phyloP scores from a whole-genome alignment of 1,140 invertebrate genomes.

The Acyrthosiphon pisum region DNA sequence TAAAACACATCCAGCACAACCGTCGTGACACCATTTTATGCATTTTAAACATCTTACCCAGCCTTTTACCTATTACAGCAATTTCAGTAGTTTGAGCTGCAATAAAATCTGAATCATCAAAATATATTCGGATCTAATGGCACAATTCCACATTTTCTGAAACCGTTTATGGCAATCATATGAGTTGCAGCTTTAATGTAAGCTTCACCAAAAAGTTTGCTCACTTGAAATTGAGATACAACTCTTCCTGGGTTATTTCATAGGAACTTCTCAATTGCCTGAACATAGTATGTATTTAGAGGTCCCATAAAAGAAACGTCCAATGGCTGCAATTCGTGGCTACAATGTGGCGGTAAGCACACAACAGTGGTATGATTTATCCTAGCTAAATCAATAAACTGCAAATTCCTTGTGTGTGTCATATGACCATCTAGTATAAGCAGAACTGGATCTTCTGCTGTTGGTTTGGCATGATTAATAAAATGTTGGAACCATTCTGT shows the following conservation, averaged over 20 bases:
- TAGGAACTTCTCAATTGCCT: slow-evolving; percentile 64
- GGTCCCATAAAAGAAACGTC: slow-evolving; percentile 63
- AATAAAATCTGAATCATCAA: background rate
- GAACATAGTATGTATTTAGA: slow-evolving; percentile 63
- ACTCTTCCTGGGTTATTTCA: slow-evolving; percentile 64
- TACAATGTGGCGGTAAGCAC: slow-evolving; percentile 61
- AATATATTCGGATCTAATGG: slow-evolving; percentile 12
- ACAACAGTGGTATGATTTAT: slow-evolving; percentile 60
- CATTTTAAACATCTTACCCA: background rate
- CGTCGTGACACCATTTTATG: background rate
- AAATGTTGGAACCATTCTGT: slow-evolving; percentile 62
- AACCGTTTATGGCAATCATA: slow-evolving; percentile 57
- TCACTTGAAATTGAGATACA: slow-evolving; percentile 61
- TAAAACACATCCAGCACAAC: background rate
- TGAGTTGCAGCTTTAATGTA: slow-evolving; percentile 52
- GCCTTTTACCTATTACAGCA: background rate
- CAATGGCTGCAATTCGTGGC: slow-evolving; percentile 63
- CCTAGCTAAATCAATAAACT: slow-evolving; percentile 59
- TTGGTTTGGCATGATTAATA: slow-evolving; percentile 60
- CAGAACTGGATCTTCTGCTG: slow-evolving; percentile 60
- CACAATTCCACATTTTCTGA: slow-evolving; percentile 57
- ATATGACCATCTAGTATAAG: slow-evolving; percentile 62
- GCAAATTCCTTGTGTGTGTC: slow-evolving; percentile 60
- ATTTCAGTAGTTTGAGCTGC: background rate
- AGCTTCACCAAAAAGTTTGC: slow-evolving; percentile 55